Evolutionary conservation across 2,113 vertebrate species (phyloP), one percentile per base, ranked within the genome.

Genomic region (Sciurus niger): DNA sequence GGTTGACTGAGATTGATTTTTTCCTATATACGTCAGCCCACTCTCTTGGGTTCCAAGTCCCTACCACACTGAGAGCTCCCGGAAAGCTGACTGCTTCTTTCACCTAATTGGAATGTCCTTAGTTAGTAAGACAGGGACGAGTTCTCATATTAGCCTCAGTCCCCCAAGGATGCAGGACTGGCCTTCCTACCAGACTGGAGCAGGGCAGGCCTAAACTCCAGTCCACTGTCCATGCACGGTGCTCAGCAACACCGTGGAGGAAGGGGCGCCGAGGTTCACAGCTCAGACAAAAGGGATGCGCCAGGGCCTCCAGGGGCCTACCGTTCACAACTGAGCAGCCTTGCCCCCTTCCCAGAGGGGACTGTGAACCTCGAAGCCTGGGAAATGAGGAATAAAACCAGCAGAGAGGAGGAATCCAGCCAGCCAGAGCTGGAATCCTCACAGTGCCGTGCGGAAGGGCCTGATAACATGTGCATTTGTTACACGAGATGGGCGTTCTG

Each of bases 351-450:
- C 40, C 2, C 60, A 78, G 80, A 34, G 8, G 37, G 4, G 4
- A 68, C 55, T 46, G 60, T 11, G 7, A 83, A 78, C 20, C 84
- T 87, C 3, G 8, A 40, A 86, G 90, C 87, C 92, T 97, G 77
- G 87, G 84, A 83, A 95, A 65, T 24, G 30, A 88, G 87, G 87
- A 90, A 89, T 24, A 73, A 96, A 91, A 13, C 16, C 24, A 92
- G 48, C 16, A 34, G 63, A 72, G 65, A 32, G 51, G 53, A 88
- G 28, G 67, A 30, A 30, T 16, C 53, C 65, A 51, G 37, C 65
- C 70, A 24, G 51, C 60, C 2, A 0, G 80, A 58, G 84, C 67
- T n/a, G 51, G 37, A 65, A 16, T 25, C 22, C 86, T 86, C 24
- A 70, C 24, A 32, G 84, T 1, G 7, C 20, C 17, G 55, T 1